Evolutionary conservation across 2,888 invertebrate genomes (phyloP).

Genomic region (Bibio marci): DNA sequence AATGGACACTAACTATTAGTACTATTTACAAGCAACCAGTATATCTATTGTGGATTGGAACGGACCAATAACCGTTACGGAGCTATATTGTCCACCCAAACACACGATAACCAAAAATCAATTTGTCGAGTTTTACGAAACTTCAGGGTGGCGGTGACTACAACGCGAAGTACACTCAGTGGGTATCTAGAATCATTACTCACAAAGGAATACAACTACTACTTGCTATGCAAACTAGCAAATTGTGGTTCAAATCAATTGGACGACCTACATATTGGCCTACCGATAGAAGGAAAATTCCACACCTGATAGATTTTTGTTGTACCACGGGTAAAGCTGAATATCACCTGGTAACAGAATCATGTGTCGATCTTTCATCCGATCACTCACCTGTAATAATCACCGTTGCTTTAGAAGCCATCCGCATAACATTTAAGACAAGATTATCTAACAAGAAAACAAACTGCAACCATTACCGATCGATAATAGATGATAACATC

Average conservation of each 20-base stretch:
- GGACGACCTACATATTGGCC: slow-evolving; percentile 15
- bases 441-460: no score
- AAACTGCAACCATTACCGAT: no score
- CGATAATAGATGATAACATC: no score
- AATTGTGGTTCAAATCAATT: slow-evolving; percentile 7
- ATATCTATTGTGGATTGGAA: slow-evolving; percentile 5
- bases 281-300: slow-evolving; percentile 11
- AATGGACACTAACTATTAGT: no score
- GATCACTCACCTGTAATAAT: no score
- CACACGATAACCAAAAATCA: not conserved
- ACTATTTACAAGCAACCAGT: slow-evolving; percentile 10
- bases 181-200: slow-evolving; percentile 11
- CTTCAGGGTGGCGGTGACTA: slow-evolving; percentile 13
- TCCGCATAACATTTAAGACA: no score
- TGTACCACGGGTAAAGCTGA: slow-evolving; percentile 10
- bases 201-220: slow-evolving; percentile 8
- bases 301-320: slow-evolving; percentile 14
- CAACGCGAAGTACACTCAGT: slow-evolving; percentile 12
- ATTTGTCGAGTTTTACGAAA: not conserved
- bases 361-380: no score
- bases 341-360: slow-evolving; percentile 7
- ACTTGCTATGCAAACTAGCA: not conserved
- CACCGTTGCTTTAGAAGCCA: no score
- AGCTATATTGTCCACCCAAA: not conserved
- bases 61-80: not conserved